Evolutionary conservation across 2,888 invertebrate species (phyloP).

Genomic region (Colostygia pectinataria): DNA sequence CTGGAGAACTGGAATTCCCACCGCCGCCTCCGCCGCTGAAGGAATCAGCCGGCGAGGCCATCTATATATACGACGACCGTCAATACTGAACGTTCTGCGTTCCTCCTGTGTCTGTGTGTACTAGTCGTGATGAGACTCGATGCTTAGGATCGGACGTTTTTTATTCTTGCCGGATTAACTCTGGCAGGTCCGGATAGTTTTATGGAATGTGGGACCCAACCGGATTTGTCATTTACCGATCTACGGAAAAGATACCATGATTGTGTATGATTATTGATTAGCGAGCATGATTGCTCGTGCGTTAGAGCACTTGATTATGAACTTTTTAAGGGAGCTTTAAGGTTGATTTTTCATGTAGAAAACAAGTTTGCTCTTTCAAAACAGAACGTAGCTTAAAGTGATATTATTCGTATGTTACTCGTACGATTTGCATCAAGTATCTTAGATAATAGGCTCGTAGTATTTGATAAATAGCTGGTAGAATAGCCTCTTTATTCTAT

Average conservation of each 20-base stretch:
- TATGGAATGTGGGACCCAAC: constrained; percentile 66
- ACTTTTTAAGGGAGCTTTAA: constrained; percentile 51
- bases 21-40: constrained; percentile 78
- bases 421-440: constrained; percentile 50
- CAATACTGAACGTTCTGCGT: constrained; percentile 57
- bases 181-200: constrained; percentile 47
- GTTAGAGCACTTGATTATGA: constrained; percentile 33
- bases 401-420: constrained; percentile 58
- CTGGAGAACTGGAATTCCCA: constrained; percentile 72
- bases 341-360: constrained; percentile 40
- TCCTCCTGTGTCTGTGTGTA: not conserved
- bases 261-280: constrained; percentile 26
- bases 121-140: constrained; percentile 20
- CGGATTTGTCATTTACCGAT: constrained; percentile 53
- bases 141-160: constrained; percentile 26
- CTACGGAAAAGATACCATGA: constrained; percentile 19
- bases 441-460: constrained; percentile 53
- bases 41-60: constrained; percentile 87
- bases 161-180: constrained; percentile 61
- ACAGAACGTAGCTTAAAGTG: constrained; percentile 64
- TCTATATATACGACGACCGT: constrained; percentile 79
- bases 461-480: constrained; percentile 52
- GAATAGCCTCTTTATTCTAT: constrained; percentile 56
- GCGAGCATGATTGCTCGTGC: constrained; percentile 31
- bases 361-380: constrained; percentile 43